Evolutionary conservation across 2,888 invertebrate species (phyloP), one percentile per base, ranked within the genome.

Genomic region (Drosophila putrida): DNA sequence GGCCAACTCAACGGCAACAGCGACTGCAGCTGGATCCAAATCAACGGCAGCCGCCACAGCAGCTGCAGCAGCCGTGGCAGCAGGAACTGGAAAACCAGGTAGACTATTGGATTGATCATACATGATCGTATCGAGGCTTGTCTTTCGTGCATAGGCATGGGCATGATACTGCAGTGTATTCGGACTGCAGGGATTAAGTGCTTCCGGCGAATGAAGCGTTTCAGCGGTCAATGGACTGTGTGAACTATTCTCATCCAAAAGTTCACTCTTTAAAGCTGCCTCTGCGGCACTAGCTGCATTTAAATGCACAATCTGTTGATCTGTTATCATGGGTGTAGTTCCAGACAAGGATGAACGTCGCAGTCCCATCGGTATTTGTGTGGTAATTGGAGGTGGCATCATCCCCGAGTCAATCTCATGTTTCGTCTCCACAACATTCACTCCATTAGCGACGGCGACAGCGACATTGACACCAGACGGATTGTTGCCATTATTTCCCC

Each of bases 161-260:
- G 83, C 65, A 51, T 82, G 91, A 53, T 85, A 90, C 53, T 91
- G 75, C 38, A 85, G 27, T 1, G 83, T 69, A 20, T 79, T 87
- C 4, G 91, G 90, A 51, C 88, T 90, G 51, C 83, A 86, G 2
- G 91, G 82, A 27, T 70, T 71, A 4, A 93, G 83, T 2, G 83
- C 47, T 39, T 88, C 90, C 9, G 93, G 81, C 1, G 90, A 86
- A 46, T 89, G 90, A 27, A 90, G 78, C 88, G 89, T 65, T 0
- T 91, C 90, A 2, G 80, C 41, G 4, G 82, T 86, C 6, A 90
- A 58, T 4, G 92, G 90, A 64, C 89, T 90, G 91, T 96, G 95
- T 87, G 96, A 96, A 78, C 94, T 94, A 80, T 94, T 94, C 71
- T 96, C 96, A 90, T 96, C 96, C 39, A 95, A 91, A 49, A 95